These are phyloP conservation scores for Sanderia malayensis DNA, from an alignment of 30 jellyfish, hydroid and myxozoan genomes.

Conservation along the genomic window DNA sequence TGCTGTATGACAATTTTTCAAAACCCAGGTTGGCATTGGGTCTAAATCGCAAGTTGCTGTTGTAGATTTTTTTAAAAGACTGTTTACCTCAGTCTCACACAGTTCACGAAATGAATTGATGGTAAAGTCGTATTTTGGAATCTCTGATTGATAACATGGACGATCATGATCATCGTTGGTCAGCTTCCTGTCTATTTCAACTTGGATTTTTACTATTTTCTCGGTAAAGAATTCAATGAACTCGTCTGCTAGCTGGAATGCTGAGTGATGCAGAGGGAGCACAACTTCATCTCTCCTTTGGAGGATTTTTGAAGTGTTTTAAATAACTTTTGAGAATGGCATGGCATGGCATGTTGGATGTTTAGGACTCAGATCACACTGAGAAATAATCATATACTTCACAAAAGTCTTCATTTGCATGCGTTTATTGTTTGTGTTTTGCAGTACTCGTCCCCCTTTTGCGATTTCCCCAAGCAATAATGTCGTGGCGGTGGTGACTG, in stretches of 20 bases:
- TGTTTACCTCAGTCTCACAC: constrained; percentile 61
- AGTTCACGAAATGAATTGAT: constrained; percentile 47
- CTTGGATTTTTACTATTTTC: constrained; percentile 58
- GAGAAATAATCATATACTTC: too few relatives aligned
- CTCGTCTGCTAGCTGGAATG: constrained; percentile 43
- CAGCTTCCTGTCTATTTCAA: constrained; percentile 30
- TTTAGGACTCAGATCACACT: too few relatives aligned
- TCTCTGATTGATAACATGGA: constrained; percentile 43
- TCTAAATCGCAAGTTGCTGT: constrained; percentile 52
- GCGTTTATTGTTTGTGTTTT: too few relatives aligned
- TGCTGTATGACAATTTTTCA: constrained; percentile 61
- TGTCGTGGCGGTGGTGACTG: too few relatives aligned
- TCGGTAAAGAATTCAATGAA: constrained; percentile 61
- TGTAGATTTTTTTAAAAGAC: constrained; percentile 25
- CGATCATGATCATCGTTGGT: constrained; percentile 49
- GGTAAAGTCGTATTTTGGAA: constrained; percentile 44
- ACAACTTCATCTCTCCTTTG: constrained; percentile 53
- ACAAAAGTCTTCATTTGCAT: too few relatives aligned
- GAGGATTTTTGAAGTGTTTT: constrained; percentile 37
- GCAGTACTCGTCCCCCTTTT: too few relatives aligned
- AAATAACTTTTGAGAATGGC: constrained; percentile 46
- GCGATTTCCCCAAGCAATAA: too few relatives aligned
- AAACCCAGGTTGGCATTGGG: constrained; percentile 52
- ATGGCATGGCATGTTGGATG: too few relatives aligned
- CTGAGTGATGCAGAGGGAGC: constrained; percentile 60